A percentile compares a stretch with the other conserved stretches of the same genome.
Conservation (phyloP, 2,888 invertebrate genomes). For the Drosophila mulleri region DNA sequence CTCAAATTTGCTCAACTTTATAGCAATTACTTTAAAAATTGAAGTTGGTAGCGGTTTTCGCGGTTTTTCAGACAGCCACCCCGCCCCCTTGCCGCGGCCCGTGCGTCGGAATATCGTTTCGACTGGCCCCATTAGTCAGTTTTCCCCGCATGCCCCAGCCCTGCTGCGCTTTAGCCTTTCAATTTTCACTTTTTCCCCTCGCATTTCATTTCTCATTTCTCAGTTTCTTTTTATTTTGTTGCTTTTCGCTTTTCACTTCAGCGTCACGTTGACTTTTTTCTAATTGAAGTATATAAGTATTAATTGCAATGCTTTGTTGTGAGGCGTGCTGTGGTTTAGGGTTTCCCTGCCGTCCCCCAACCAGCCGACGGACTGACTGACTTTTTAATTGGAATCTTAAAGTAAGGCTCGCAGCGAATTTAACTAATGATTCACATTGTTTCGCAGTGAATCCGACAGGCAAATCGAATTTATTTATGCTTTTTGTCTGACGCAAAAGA, state of each 20-base stretch:
- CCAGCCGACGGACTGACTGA: slow-evolving; percentile 17
- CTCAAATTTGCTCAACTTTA: slow-evolving; percentile 75
- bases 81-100: background rate
- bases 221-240: slow-evolving; percentile 5
- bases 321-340: slow-evolving; percentile 63
- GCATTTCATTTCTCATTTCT: slow-evolving; percentile 16
- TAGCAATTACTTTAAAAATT: slow-evolving; percentile 81
- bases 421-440: slow-evolving; percentile 2
- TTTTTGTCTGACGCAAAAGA: too few species aligned
- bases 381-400: slow-evolving; percentile 61
- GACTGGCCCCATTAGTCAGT: slow-evolving; percentile 71
- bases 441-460: background rate
- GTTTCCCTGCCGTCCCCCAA: slow-evolving; percentile 28
- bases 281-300: slow-evolving; percentile 81
- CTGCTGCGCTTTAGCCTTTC: slow-evolving; percentile 51
- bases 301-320: slow-evolving; percentile 78
- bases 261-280: slow-evolving; percentile 57
- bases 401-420: slow-evolving; percentile 11
- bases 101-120: slow-evolving; percentile 8
- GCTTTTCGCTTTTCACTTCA: slow-evolving; percentile 43
- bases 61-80: slow-evolving; percentile 53
- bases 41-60: slow-evolving; percentile 76
- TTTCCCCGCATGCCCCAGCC: slow-evolving; percentile 31
- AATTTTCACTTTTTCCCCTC: slow-evolving; percentile 72
- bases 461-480: background rate